phyloP scores from a whole-genome alignment of 1,140 invertebrate species.

The Triops longicaudatus region DNA sequence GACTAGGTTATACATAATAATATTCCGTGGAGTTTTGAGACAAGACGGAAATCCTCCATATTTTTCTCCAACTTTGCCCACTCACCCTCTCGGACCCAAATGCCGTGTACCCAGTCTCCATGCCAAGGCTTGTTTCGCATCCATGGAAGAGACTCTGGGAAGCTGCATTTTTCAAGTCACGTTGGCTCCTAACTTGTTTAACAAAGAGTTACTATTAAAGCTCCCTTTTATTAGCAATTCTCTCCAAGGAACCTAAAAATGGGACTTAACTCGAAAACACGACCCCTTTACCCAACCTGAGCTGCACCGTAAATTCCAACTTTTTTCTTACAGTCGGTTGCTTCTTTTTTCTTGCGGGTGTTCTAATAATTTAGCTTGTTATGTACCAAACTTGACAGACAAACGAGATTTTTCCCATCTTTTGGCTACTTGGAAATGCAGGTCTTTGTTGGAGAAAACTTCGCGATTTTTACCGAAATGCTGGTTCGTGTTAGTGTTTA shows the following conservation, averaged over 20 bases:
- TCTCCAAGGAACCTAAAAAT: neutral
- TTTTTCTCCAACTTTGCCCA: neutral
- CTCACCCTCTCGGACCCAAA: no score
- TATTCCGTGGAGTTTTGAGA: neutral
- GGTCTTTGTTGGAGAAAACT: no score
- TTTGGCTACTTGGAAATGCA: no score
- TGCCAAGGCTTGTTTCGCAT: neutral
- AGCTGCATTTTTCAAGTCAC: constrained; percentile 15
- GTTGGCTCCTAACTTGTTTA: constrained; percentile 1
- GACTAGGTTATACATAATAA: constrained; percentile 7
- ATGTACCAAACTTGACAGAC: no score
- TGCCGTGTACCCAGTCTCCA: neutral
- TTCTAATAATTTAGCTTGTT: no score
- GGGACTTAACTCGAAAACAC: neutral
- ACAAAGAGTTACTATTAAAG: constrained; percentile 10
- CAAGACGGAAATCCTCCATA: neutral
- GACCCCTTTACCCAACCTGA: neutral
- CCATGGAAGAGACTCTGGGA: neutral
- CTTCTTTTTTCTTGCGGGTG: no score
- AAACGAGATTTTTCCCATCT: no score
- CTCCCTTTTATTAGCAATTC: constrained; percentile 4
- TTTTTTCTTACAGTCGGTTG: no score
- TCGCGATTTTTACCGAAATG: no score
- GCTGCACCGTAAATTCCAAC: no score
- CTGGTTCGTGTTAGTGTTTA: no score